Evolutionary conservation across 2,888 invertebrate genomes (phyloP), one percentile per base, ranked within the genome.

Genomic region (Zonitis immaculata): DNA sequence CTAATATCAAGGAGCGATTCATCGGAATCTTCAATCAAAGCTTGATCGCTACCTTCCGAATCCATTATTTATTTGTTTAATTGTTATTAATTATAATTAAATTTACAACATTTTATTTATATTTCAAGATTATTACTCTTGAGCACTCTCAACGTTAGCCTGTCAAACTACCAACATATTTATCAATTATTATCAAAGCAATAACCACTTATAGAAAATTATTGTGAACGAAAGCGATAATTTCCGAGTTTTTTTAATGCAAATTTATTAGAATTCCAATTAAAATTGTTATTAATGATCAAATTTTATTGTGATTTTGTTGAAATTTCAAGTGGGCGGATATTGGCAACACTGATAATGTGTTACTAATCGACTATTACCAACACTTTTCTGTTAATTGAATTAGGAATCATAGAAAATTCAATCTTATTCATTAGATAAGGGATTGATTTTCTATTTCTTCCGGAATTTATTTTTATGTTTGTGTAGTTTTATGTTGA

Each of bases 1-100:
- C 67, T 73, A 28, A 74, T 65, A 60, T 74, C 74, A 50, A 75
- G 58, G 16, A 73, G 54, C 35, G 74, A 74, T 54, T 75, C 73
- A 58, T 74, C 74, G 1, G 73, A 74, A 63, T 75, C 75, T 59
- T 73, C 74, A 18, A 73, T 63, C 44, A 68, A 54, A 43, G 71
- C 60, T 56, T 72, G 72, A 45, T 72, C 73, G 51, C 69, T 70
- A 11, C 39, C 39, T 65, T 73, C 74, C 5, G 74, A 73, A 58
- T 70, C 73, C 74, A 75, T 75, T 49, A n/a, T 20, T 18, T 45
- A 14, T 14, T 14, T 8, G 4, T 6, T 1, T 25, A 14, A 45
- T 45, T 18, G n/a, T 14, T 2, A 28, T 9, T 1, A 45, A 25
- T 12, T 45, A 12, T 20, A 6, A 26, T 32, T 6, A 14, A 14